phyloP scores from a whole-genome alignment of 2,797 vertebrate species.

The Sphenodon punctatus region DNA sequence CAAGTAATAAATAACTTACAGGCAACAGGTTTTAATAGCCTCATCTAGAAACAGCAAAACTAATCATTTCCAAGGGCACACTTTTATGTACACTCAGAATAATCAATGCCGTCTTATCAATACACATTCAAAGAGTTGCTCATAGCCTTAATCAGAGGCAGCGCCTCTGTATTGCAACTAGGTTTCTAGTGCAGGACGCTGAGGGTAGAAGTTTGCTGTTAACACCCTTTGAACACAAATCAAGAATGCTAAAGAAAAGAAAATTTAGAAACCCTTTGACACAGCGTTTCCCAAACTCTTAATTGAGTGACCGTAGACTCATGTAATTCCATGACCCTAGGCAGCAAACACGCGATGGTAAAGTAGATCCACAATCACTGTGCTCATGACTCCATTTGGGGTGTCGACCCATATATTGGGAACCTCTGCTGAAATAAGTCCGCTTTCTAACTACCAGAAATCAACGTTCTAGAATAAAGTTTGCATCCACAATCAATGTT shows the following conservation, averaged over 20 bases:
- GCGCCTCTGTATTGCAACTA: background rate
- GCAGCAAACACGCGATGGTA: too few species aligned
- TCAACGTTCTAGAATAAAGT: background rate
- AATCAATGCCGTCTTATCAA: background rate
- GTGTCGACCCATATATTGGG: too few species aligned
- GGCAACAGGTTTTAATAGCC: background rate
- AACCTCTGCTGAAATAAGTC: too few species aligned
- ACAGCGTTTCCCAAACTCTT: too few species aligned
- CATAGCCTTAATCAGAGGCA: conserved; percentile 6
- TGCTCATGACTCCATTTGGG: too few species aligned
- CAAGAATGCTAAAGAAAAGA: background rate
- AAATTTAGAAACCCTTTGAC: background rate
- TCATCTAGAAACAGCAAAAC: background rate
- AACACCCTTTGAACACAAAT: background rate
- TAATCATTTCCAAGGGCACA: background rate
- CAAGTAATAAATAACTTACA: background rate
- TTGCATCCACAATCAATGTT: background rate
- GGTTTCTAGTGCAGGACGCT: background rate
- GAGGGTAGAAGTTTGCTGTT: background rate
- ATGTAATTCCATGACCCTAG: too few species aligned
- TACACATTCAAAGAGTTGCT: background rate
- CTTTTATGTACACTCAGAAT: background rate
- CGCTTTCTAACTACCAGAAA: background rate
- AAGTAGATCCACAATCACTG: too few species aligned
- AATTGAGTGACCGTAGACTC: too few species aligned